Conservation (phyloP, 1,140 invertebrate genomes). For the Sesamia nonagrioides region DNA sequence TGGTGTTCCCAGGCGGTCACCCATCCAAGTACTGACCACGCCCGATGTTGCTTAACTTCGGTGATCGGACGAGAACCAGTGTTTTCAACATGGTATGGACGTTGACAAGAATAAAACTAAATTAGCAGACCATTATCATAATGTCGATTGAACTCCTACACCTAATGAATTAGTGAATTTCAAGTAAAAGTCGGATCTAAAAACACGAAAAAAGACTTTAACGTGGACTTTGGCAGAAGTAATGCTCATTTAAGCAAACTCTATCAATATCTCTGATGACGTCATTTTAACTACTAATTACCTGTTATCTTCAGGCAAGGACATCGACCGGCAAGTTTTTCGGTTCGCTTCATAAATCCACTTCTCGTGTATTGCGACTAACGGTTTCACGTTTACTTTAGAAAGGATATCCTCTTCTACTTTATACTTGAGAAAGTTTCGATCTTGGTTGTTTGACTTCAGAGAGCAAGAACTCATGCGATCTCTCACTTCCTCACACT, state of each 20-base stretch:
- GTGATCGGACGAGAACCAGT: slow-evolving; percentile 64
- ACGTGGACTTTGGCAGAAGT: slow-evolving; percentile 61
- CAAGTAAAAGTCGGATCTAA: too few species aligned
- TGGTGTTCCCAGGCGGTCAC: slow-evolving; percentile 41
- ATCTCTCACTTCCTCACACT: slow-evolving; percentile 53
- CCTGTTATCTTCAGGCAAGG: slow-evolving; percentile 77
- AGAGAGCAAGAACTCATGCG: slow-evolving; percentile 61
- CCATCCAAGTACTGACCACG: slow-evolving; percentile 60
- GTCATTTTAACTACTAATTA: slow-evolving; percentile 52
- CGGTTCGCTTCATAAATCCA: slow-evolving; percentile 83
- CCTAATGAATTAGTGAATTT: too few species aligned
- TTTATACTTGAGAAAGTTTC: slow-evolving; percentile 51
- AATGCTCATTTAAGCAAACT: too few species aligned
- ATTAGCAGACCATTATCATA: neutral
- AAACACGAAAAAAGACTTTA: too few species aligned
- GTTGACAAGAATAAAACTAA: slow-evolving; percentile 39
- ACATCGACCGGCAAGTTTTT: slow-evolving; percentile 74
- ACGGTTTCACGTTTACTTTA: slow-evolving; percentile 79
- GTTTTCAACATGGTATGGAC: slow-evolving; percentile 65
- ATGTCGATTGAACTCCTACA: too few species aligned
- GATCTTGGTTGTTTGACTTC: slow-evolving; percentile 42
- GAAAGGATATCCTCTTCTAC: slow-evolving; percentile 72
- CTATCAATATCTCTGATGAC: neutral
- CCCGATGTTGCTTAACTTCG: slow-evolving; percentile 63
- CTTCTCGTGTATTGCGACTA: slow-evolving; percentile 84